Evolutionary conservation across 2,888 invertebrate genomes (phyloP).

Genomic region (Agrotis segetum): DNA sequence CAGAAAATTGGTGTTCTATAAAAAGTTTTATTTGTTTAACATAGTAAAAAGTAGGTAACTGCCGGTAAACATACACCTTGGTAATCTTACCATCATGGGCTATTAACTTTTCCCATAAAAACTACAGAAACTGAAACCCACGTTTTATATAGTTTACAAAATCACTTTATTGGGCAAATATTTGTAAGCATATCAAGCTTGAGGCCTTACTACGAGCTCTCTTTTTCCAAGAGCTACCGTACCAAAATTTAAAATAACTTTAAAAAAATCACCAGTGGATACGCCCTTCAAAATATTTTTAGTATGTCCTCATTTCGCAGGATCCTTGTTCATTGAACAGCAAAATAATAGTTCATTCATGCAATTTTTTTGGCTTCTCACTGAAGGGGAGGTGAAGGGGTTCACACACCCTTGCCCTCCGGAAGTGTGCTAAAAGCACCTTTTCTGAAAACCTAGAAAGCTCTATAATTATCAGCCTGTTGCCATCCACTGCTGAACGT

Average conservation of each 20-base stretch:
- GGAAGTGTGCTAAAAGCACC: too few relatives aligned
- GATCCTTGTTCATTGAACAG: slow-evolving; percentile 11
- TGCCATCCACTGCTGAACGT: too few relatives aligned
- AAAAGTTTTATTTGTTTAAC: slow-evolving; percentile 22
- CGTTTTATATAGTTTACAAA: not conserved
- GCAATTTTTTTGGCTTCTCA: not conserved
- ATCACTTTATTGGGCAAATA: not conserved
- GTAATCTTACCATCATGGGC: slow-evolving; percentile 2
- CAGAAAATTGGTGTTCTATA: slow-evolving; percentile 42
- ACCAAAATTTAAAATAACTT: not conserved
- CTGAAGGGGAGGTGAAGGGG: too few relatives aligned
- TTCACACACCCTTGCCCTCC: too few relatives aligned
- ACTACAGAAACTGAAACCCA: slow-evolving; percentile 3
- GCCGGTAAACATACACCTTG: slow-evolving; percentile 30
- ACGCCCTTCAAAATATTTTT: not conserved
- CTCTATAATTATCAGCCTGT: too few relatives aligned
- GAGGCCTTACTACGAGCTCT: too few relatives aligned
- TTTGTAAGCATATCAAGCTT: too few relatives aligned
- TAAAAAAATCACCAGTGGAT: not conserved
- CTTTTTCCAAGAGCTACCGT: not conserved
- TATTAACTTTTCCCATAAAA: slow-evolving; percentile 19
- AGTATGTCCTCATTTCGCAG: not conserved
- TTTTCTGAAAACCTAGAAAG: not conserved
- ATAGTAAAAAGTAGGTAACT: slow-evolving; percentile 16
- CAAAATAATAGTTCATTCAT: not conserved